Evolutionary conservation across 2,888 invertebrate species (phyloP), one percentile per base, ranked within the genome.

Genomic region (Graphium colonna): DNA sequence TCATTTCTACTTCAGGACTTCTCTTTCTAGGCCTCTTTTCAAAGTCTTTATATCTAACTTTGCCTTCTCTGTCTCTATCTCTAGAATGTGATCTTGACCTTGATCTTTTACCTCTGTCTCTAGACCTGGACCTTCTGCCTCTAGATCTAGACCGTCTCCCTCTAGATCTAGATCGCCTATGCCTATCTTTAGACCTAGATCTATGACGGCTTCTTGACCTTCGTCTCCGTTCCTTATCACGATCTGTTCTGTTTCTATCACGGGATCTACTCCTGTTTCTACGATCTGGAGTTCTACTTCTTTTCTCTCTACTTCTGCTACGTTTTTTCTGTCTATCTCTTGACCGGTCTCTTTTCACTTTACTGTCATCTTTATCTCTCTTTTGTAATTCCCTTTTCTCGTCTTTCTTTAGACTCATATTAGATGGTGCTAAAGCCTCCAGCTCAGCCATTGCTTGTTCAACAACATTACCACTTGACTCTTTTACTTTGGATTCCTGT

Each of bases 381-480:
- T 69, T 84, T 50, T 69, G 64, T 21, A 77, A 69, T 57, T 66
- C 69, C 67, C 69, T 77, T 43, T 69, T 71, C 1, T 64, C 57
- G 42, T 68, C 78, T 45, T 60, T 63, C 49, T 65, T 71, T 2
- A 44, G 67, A 2, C 67, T 67, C 4, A 68, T 61, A 28, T 85
- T 79, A 4, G 94, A 94, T 1, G 96, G 96, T 1, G 96, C 97
- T 18, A 96, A 82, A 2, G 96, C 95, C 82, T 97, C 97, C 47
- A 97, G 83, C 60, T 95, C 95, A 13, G 96, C 94, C 96, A 97
- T 96, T 1, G 95, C 93, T 71, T 95, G 94, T 62, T 94, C 93
- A n/a, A 95, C 93, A 44, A 93, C 82, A 64, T 91, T 90, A 67
- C 82, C 82, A 61, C 64, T 74, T 15, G 64, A 49, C 7, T 51